phyloP scores from a whole-genome alignment of 2,888 invertebrate species.

The Auanema sp. region DNA sequence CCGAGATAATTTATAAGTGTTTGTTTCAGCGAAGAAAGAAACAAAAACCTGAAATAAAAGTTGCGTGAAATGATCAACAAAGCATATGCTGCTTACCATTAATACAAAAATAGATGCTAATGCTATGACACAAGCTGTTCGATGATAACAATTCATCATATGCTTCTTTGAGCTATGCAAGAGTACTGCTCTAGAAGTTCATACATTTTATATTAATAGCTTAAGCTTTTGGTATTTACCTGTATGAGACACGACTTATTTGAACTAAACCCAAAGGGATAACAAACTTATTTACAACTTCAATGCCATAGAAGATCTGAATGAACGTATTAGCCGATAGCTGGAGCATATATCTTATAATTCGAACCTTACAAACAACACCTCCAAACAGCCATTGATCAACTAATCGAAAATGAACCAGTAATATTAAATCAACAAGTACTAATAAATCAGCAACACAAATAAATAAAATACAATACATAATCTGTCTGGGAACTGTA shows the following conservation, averaged over 20 bases:
- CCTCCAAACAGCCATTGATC: constrained; percentile 7
- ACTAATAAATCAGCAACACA: constrained; percentile 8
- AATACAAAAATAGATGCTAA: constrained; percentile 12
- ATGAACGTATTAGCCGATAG: constrained; percentile 12
- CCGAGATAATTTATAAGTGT: constrained; percentile 6
- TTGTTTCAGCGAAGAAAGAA: constrained; percentile 8
- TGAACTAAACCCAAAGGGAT: constrained; percentile 41
- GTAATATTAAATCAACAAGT: background rate
- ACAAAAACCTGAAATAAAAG: constrained; percentile 10
- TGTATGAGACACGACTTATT: constrained; percentile 37
- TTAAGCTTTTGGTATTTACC: constrained; percentile 7
- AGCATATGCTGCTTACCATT: constrained; percentile 13
- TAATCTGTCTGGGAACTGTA: constrained; percentile 7
- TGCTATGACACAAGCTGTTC: constrained; percentile 9
- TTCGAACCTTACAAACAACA: constrained; percentile 5
- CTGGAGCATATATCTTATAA: no score
- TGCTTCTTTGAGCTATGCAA: constrained; percentile 7
- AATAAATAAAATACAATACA: constrained; percentile 6
- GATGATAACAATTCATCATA: constrained; percentile 11
- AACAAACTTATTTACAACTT: constrained; percentile 44
- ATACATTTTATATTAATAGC: no score
- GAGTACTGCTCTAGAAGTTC: background rate
- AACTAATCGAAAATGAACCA: constrained; percentile 5
- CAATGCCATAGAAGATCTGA: constrained; percentile 26
- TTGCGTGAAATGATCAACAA: constrained; percentile 4